Evolutionary conservation across 2,113 vertebrate species (phyloP).

Genomic region (Lates calcarifer): DNA sequence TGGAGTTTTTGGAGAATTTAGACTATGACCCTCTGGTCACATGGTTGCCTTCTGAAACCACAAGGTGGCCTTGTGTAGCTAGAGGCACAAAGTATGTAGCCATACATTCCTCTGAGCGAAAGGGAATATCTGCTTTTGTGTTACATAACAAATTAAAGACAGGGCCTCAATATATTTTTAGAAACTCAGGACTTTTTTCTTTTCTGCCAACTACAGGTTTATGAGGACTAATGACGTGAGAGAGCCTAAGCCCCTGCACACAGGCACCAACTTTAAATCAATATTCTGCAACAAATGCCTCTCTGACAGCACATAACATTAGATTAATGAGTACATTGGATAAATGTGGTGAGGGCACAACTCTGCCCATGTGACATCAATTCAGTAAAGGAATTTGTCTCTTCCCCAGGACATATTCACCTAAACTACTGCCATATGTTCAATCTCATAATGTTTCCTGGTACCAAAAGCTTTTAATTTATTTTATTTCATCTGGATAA

Average conservation of each 20-base stretch:
- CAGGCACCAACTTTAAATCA: conserved; percentile 15
- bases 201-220: conserved; percentile 14
- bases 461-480: not conserved
- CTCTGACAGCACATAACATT: conserved; percentile 18
- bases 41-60: not conserved
- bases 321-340: conserved; percentile 27
- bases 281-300: conserved; percentile 16
- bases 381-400: conserved; percentile 28
- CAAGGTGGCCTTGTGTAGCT: not conserved
- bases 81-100: not conserved
- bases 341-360: not conserved
- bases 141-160: conserved; percentile 37
- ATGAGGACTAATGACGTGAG: conserved; percentile 31
- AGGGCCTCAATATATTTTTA: conserved; percentile 29
- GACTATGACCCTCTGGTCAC: conserved; percentile 2
- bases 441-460: not conserved
- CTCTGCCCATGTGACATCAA: conserved; percentile 39
- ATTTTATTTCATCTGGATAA: not conserved
- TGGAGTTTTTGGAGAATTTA: not conserved
- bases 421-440: not conserved
- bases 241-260: conserved; percentile 33
- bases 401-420: not conserved
- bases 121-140: conserved; percentile 14
- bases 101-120: conserved; percentile 20
- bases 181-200: conserved; percentile 14